These are phyloP conservation scores for Sesia bembeciformis DNA, from an alignment of 2,888 invertebrate genomes.

Conservation along the genomic window DNA sequence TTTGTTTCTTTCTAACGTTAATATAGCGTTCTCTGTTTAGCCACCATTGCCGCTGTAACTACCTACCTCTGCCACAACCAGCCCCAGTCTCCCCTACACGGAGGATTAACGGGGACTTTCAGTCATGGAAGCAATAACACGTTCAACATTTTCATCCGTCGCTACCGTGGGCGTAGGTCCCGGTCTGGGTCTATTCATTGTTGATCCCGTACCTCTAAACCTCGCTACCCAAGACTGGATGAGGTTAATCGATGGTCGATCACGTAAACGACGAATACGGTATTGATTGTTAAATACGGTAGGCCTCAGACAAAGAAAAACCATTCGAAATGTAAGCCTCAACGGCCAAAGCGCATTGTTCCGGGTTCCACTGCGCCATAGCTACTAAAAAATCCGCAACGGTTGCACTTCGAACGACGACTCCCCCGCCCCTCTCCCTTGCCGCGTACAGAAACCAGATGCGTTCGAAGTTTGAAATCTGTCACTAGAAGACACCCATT, in stretches of 20 bases:
- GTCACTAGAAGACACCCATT: not conserved
- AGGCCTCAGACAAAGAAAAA: not conserved
- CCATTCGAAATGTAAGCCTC: not conserved
- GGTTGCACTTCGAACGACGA: not conserved
- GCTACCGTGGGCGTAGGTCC: not conserved
- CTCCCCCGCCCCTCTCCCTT: not conserved
- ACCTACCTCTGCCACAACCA: too few relatives aligned
- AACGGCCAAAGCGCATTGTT: not conserved
- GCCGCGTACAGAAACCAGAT: not conserved
- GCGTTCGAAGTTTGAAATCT: not conserved
- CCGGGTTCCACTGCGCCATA: not conserved
- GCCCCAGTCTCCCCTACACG: too few relatives aligned
- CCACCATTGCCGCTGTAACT: too few relatives aligned
- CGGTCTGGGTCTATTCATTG: not conserved
- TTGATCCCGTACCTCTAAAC: slow-evolving; percentile 1
- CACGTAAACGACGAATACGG: slow-evolving; percentile 1
- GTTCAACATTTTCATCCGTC: not conserved
- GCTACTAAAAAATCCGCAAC: not conserved
- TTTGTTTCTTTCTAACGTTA: too few relatives aligned
- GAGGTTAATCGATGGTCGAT: not conserved
- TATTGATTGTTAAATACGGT: not conserved
- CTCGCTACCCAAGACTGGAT: slow-evolving; percentile 1
- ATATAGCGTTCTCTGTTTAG: too few relatives aligned
- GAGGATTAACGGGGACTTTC: not conserved
- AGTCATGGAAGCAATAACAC: not conserved